phyloP scores from a whole-genome alignment of 2,888 invertebrate species.

The Hemithea aestivaria region DNA sequence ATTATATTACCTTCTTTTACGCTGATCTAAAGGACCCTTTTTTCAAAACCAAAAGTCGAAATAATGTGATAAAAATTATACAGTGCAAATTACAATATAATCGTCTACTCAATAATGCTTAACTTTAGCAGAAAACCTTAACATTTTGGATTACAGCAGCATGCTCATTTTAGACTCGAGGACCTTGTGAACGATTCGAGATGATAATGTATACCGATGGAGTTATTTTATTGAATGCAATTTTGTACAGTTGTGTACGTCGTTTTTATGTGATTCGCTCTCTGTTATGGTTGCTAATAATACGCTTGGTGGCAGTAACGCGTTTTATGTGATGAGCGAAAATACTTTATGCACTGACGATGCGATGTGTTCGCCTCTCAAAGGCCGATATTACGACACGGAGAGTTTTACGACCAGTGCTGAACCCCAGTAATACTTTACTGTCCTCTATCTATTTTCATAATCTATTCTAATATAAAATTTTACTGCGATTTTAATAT shows the following conservation, averaged over 20 bases:
- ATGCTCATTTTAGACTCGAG: too few species aligned
- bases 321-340: conserved; percentile 39
- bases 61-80: too few species aligned
- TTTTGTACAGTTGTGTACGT: conserved; percentile 36
- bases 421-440: conserved; percentile 5
- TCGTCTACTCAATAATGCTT: too few species aligned
- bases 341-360: conserved; percentile 23
- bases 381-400: conserved; percentile 8
- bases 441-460: conserved; percentile 5
- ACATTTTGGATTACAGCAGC: too few species aligned
- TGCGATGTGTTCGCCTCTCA: conserved; percentile 4
- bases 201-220: conserved; percentile 20
- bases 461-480: conserved; percentile 3
- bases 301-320: conserved; percentile 34
- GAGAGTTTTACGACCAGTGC: conserved; percentile 10
- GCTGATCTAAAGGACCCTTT: too few species aligned
- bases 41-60: too few species aligned
- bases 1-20: too few species aligned
- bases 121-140: too few species aligned
- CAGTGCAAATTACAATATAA: too few species aligned
- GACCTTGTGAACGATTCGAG: conserved; percentile 31
- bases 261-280: conserved; percentile 39
- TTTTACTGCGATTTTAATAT: conserved; percentile 2
- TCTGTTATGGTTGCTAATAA: conserved; percentile 47
- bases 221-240: conserved; percentile 38